Percentiles rank a stretch among this genome's conserved stretches.
Evolutionary conservation across 2,113 vertebrate genomes (phyloP).

Genomic region (Chinchilla lanigera): DNA sequence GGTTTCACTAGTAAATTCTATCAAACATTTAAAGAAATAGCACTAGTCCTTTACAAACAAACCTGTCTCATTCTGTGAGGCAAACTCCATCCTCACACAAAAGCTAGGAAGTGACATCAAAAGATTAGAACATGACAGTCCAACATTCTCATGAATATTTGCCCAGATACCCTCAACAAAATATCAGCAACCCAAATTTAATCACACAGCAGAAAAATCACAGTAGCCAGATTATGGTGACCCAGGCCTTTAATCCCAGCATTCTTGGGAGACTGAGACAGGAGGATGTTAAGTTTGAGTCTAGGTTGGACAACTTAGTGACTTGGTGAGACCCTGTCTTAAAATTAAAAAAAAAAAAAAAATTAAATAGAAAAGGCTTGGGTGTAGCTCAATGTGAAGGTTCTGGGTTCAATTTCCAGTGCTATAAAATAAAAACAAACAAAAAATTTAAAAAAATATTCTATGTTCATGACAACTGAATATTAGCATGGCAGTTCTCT

Average conservation of each 20-base stretch:
- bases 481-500: not conserved
- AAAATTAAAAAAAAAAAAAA: not conserved
- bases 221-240: not conserved
- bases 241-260: not conserved
- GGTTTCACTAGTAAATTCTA: not conserved
- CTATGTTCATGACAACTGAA: not conserved
- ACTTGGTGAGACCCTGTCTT: not conserved
- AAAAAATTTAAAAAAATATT: not conserved
- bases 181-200: conserved; percentile 38
- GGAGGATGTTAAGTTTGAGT: not conserved
- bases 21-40: not conserved
- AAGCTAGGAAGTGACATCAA: not conserved
- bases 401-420: not conserved
- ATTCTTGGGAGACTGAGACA: not conserved
- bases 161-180: not conserved
- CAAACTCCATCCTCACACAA: not conserved
- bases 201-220: not conserved
- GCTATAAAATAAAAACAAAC: not conserved
- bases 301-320: not conserved
- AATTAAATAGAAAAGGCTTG: not conserved
- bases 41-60: not conserved
- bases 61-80: not conserved
- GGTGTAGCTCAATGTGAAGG: no score
- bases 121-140: not conserved
- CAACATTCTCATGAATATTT: not conserved